Conservation (phyloP, 2,888 invertebrate genomes). For the Lepidocyrtinus sp. region DNA sequence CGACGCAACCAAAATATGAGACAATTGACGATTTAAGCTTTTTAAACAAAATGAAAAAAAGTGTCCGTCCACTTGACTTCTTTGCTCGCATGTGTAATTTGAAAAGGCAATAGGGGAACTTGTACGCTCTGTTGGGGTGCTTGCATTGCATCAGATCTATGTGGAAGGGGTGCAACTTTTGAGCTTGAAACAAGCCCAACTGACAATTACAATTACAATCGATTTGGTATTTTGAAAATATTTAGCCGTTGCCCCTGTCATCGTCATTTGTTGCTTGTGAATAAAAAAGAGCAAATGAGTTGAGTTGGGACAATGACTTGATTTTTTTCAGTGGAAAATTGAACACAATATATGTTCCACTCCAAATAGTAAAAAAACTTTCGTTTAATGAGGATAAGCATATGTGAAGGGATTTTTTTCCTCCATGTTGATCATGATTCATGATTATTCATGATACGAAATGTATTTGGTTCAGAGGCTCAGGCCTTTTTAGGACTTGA, state of each 20-base stretch:
- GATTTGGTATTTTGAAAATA: not conserved
- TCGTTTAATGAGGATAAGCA: not conserved
- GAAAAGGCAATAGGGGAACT: not conserved
- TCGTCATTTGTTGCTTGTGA: slow-evolving; percentile 8
- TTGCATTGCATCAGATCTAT: not conserved
- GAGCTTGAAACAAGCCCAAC: slow-evolving; percentile 10
- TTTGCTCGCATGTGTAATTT: no score
- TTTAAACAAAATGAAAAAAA: not conserved
- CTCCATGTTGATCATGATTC: no score
- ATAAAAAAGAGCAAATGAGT: slow-evolving; percentile 7
- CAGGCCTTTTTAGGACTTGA: not conserved
- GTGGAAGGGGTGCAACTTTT: not conserved
- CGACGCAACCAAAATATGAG: no score
- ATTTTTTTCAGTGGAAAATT: slow-evolving; percentile 3
- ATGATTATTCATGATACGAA: no score
- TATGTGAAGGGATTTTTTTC: no score
- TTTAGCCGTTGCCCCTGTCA: slow-evolving; percentile 17
- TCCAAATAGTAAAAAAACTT: not conserved
- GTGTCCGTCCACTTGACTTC: not conserved
- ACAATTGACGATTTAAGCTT: no score
- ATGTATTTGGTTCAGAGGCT: not conserved
- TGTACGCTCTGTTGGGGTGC: not conserved
- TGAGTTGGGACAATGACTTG: slow-evolving; percentile 3
- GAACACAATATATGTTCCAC: not conserved
- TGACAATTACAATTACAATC: slow-evolving; percentile 14